Evolutionary conservation across 2,113 vertebrate species (phyloP).

Genomic region (Silurus meridionalis): DNA sequence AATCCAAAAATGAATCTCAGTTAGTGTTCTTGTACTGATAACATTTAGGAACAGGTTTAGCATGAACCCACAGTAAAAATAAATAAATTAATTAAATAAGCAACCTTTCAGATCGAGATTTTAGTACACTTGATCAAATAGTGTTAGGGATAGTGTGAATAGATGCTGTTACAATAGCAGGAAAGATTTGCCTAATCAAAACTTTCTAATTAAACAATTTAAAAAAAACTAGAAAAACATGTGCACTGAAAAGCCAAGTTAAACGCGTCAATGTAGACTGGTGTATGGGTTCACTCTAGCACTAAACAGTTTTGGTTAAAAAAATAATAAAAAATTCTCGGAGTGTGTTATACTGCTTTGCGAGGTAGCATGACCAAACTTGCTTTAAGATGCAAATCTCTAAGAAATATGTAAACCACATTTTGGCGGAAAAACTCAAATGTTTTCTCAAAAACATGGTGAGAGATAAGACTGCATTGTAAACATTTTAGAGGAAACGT

Average conservation of each 20-base stretch:
- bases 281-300: not conserved
- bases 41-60: not conserved
- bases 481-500: not conserved
- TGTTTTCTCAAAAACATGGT: not conserved
- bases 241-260: not conserved
- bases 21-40: not conserved
- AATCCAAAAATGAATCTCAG: not conserved
- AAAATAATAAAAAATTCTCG: not conserved
- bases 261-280: not conserved
- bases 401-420: too few species aligned
- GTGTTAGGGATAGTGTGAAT: not conserved
- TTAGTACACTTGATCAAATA: not conserved
- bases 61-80: not conserved
- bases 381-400: too few species aligned
- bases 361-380: not conserved
- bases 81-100: too few species aligned
- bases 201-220: too few species aligned
- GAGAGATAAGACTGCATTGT: not conserved
- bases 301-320: too few species aligned
- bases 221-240: not conserved
- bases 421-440: not conserved
- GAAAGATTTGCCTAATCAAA: too few species aligned
- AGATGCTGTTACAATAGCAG: not conserved
- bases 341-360: not conserved
- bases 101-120: not conserved